Evolutionary conservation across 2,888 invertebrate species (phyloP).

Genomic region (Drosophila ustulata): DNA sequence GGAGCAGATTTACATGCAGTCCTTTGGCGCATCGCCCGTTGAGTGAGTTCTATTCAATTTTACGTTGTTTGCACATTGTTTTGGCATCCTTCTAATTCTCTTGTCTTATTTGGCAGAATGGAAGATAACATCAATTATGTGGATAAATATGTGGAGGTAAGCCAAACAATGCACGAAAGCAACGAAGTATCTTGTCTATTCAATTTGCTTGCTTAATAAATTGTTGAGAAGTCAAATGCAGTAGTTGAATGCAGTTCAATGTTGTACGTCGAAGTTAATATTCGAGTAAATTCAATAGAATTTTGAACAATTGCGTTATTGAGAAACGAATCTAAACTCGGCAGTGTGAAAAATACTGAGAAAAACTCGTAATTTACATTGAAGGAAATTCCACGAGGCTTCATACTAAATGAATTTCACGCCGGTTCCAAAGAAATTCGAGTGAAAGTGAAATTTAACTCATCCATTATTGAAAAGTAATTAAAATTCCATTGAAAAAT

Average conservation of each 20-base stretch:
- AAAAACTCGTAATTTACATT: too few species aligned
- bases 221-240: too few species aligned
- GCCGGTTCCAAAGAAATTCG: neutral
- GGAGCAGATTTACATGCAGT: constrained; percentile 65
- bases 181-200: too few species aligned
- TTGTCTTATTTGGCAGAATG: constrained; percentile 80
- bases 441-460: neutral
- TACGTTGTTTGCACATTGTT: neutral
- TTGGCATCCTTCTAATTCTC: neutral
- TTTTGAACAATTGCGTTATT: too few species aligned
- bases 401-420: neutral
- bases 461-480: neutral
- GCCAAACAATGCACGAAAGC: neutral
- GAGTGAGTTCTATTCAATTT: constrained; percentile 50
- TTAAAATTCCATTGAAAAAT: neutral
- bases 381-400: too few species aligned
- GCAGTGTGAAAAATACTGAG: too few species aligned
- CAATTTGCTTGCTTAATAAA: too few species aligned
- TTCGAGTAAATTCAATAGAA: too few species aligned
- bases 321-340: too few species aligned
- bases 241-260: too few species aligned
- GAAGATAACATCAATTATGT: constrained; percentile 87
- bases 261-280: too few species aligned
- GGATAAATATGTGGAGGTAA: constrained; percentile 87
- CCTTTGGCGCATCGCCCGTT: constrained; percentile 54